Conservation (phyloP, 2,113 vertebrate species). For the Corydoras maculifer region DNA sequence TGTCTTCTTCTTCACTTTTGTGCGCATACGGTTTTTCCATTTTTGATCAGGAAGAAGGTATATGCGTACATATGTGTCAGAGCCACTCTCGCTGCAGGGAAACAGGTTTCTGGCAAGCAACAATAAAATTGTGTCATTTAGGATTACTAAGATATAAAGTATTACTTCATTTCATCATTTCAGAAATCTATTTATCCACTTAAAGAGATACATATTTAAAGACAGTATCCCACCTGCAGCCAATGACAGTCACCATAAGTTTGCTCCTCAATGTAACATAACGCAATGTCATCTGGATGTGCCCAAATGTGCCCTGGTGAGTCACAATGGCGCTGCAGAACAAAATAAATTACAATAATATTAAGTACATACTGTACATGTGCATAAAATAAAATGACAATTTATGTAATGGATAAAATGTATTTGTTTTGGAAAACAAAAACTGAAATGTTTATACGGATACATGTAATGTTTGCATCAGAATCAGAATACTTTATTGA, state of each 20-base stretch:
- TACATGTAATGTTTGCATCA: too few relatives aligned
- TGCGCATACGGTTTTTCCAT: constrained; percentile 82
- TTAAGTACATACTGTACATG: neutral
- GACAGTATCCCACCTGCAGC: constrained; percentile 75
- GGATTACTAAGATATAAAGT: too few relatives aligned
- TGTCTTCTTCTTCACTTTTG: constrained; percentile 78
- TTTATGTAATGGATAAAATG: too few relatives aligned
- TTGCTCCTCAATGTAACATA: constrained; percentile 76
- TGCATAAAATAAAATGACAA: too few relatives aligned
- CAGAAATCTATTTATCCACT: neutral
- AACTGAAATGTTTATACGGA: too few relatives aligned
- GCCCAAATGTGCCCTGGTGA: constrained; percentile 71
- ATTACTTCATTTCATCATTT: too few relatives aligned
- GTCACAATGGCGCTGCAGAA: constrained; percentile 55
- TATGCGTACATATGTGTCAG: constrained; percentile 83
- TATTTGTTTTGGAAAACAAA: too few relatives aligned
- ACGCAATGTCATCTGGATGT: constrained; percentile 78
- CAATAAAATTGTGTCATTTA: too few relatives aligned
- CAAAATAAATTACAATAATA: neutral
- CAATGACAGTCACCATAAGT: constrained; percentile 72
- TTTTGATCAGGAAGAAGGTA: constrained; percentile 87
- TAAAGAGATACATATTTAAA: neutral
- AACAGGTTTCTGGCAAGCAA: constrained; percentile 72
- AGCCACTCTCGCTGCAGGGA: constrained; percentile 71
- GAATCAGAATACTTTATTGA: too few relatives aligned